These are phyloP conservation scores for Raja brachyura DNA, from an alignment of 2,113 vertebrate species.

Conservation along the genomic window DNA sequence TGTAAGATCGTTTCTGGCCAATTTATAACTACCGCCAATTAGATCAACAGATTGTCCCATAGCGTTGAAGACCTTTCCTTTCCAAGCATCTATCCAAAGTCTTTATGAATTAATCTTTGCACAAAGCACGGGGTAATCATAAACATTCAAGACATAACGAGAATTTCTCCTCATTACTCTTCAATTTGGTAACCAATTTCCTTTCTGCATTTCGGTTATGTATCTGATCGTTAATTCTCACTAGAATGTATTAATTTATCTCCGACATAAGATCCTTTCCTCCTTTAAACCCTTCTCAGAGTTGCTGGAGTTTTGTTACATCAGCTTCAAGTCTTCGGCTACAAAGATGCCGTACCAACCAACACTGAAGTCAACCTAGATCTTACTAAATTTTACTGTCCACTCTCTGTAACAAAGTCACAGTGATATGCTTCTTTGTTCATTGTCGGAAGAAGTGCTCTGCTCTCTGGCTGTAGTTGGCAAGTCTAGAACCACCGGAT, in stretches of 20 bases:
- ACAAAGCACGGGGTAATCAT: background rate
- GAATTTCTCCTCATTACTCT: too few relatives aligned
- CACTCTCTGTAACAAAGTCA: background rate
- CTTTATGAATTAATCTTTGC: background rate
- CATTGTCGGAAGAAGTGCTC: constrained; percentile 29
- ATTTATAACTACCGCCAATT: background rate
- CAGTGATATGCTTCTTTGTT: background rate
- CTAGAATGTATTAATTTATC: background rate
- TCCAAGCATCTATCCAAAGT: background rate
- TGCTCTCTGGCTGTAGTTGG: constrained; percentile 83
- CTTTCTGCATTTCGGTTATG: background rate
- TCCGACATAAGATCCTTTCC: background rate
- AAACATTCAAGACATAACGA: background rate
- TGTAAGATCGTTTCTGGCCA: background rate
- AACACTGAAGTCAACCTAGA: background rate
- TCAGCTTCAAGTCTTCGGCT: background rate
- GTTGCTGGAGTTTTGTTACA: background rate
- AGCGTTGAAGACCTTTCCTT: background rate
- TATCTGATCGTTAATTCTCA: background rate
- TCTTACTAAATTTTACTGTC: background rate
- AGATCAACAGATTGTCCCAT: background rate
- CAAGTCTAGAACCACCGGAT: constrained; percentile 99
- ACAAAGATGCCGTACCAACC: background rate
- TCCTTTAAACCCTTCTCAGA: background rate
- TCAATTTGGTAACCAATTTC: background rate